Conservation (phyloP, 2,888 invertebrate species). For the Drosophila paracracens region DNA sequence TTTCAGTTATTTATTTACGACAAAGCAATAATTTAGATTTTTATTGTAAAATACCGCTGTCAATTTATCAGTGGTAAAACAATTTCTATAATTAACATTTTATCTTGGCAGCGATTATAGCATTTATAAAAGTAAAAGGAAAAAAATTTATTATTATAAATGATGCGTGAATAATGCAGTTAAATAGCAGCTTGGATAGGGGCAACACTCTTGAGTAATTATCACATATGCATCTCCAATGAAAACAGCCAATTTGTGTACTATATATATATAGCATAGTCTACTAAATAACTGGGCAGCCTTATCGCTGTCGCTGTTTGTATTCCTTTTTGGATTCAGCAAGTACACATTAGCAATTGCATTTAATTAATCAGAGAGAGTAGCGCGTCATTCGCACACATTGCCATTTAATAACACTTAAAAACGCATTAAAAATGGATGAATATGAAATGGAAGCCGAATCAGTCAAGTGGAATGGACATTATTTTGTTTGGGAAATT, state of each 20-base stretch:
- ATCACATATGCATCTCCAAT: slow-evolving; percentile 20
- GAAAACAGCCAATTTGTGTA: slow-evolving; percentile 20
- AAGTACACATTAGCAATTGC: slow-evolving; percentile 27
- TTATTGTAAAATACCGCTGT: not conserved
- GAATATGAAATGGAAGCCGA: not conserved
- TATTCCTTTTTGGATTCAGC: slow-evolving; percentile 21
- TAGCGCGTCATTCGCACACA: not conserved
- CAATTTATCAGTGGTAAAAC: not conserved
- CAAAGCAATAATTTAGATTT: not conserved
- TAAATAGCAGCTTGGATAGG: not conserved
- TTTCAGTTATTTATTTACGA: not conserved
- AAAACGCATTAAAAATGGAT: slow-evolving; percentile 7
- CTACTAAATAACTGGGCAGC: slow-evolving; percentile 16
- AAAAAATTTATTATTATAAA: slow-evolving; percentile 2
- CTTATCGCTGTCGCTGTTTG: slow-evolving; percentile 25
- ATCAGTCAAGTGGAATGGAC: slow-evolving; percentile 56
- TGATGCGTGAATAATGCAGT: slow-evolving; percentile 16
- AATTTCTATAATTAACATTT: not conserved
- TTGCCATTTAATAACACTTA: slow-evolving; percentile 37
- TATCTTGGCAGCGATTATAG: not conserved
- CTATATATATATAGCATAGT: not conserved
- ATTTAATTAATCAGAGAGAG: slow-evolving; percentile 44
- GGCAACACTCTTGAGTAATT: not conserved
- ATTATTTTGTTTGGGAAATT: slow-evolving; percentile 50
- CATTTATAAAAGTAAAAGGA: slow-evolving; percentile 4